Conservation (phyloP, 1,140 invertebrate genomes). For the Leptinotarsa lineolata region DNA sequence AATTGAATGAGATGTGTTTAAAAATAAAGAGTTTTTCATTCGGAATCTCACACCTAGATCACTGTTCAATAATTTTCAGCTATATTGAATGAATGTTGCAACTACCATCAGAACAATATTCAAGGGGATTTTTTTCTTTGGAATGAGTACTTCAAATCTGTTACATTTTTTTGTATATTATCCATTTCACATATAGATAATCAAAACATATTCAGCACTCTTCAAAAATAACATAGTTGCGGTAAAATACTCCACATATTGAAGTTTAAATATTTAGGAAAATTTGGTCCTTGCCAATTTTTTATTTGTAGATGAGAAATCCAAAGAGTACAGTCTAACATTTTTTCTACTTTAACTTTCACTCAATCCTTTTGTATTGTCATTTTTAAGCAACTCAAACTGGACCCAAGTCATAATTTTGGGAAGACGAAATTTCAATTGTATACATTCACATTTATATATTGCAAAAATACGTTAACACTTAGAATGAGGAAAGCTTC, state of each 20-base stretch:
- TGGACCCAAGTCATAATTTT: conserved; percentile 38
- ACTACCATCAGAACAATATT: no score
- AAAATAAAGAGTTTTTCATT: no score
- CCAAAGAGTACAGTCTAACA: not conserved
- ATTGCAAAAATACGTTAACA: not conserved
- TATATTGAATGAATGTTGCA: no score
- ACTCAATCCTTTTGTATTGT: conserved; percentile 28
- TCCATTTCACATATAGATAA: no score
- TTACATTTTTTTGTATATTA: no score
- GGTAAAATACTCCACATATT: not conserved
- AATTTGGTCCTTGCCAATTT: conserved; percentile 4
- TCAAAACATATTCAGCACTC: no score
- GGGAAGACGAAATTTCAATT: conserved; percentile 28
- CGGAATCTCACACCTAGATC: no score
- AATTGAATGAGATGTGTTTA: no score
- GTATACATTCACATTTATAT: conserved; percentile 9
- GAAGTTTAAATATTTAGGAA: not conserved
- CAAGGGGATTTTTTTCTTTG: no score
- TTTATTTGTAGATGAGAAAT: conserved; percentile 23
- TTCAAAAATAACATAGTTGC: no score
- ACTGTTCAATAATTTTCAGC: no score
- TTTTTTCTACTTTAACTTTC: conserved; percentile 26
- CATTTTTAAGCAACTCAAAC: conserved; percentile 35
- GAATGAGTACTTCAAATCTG: no score
- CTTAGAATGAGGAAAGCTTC: conserved; percentile 7